Conservation (phyloP, 2,888 invertebrate species). For the Agonopterix heracliana region DNA sequence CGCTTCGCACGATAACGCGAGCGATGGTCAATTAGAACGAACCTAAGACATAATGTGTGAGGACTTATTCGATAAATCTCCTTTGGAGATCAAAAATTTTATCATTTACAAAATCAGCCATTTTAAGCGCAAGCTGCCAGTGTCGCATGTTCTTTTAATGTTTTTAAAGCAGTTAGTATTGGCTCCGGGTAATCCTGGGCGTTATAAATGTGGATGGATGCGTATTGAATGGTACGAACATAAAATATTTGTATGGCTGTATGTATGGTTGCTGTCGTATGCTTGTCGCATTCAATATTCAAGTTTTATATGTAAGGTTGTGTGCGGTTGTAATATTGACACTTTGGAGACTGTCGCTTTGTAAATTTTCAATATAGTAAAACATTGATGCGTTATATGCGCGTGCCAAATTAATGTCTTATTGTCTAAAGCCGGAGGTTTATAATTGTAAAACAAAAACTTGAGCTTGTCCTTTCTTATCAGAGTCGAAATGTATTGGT, state of each 20-base stretch:
- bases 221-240: slow-evolving; percentile 10
- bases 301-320: slow-evolving; percentile 30
- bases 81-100: slow-evolving; percentile 5
- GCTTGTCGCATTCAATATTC: slow-evolving; percentile 49
- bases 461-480: too few relatives aligned
- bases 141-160: slow-evolving; percentile 26
- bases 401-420: background rate
- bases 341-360: background rate
- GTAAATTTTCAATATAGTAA: background rate
- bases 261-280: slow-evolving; percentile 32
- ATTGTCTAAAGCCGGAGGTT: background rate
- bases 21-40: too few relatives aligned
- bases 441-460: too few relatives aligned
- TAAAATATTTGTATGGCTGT: slow-evolving; percentile 22
- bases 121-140: slow-evolving; percentile 32
- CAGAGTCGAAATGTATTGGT: too few relatives aligned
- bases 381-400: background rate
- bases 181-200: slow-evolving; percentile 30
- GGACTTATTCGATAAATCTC: background rate
- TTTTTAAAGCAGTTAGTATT: slow-evolving; percentile 23
- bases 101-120: slow-evolving; percentile 12
- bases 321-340: slow-evolving; percentile 27
- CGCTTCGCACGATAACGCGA: too few relatives aligned
- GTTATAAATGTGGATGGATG: slow-evolving; percentile 23
- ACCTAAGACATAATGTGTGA: background rate